phyloP scores from a whole-genome alignment of 2,888 invertebrate species.

The Cryptus armator region DNA sequence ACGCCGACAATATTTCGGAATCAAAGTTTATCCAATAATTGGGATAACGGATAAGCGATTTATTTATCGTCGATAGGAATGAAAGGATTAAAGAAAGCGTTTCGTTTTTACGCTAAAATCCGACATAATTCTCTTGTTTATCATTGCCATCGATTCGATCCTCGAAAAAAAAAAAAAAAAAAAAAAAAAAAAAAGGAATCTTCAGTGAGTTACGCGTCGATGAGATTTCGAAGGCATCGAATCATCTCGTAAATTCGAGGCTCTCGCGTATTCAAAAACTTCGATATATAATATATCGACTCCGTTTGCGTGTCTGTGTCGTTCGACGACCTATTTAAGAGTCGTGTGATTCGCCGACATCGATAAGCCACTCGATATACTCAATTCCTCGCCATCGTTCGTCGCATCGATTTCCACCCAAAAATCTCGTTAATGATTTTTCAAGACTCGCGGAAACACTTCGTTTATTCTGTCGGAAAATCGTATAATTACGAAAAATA shows the following conservation, averaged over 20 bases:
- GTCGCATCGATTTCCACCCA: constrained; percentile 43
- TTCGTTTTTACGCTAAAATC: not conserved
- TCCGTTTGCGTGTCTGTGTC: not conserved
- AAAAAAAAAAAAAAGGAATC: constrained; percentile 30
- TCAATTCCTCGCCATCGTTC: constrained; percentile 23
- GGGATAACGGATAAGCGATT: too few species aligned
- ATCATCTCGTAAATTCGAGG: constrained; percentile 49
- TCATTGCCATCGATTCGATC: constrained; percentile 22
- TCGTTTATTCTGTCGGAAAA: not conserved
- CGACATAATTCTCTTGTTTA: not conserved
- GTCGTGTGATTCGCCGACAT: constrained; percentile 45
- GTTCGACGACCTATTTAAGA: constrained; percentile 60
- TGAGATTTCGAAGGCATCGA: constrained; percentile 56
- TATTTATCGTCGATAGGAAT: not conserved
- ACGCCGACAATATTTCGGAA: too few species aligned
- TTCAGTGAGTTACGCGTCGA: constrained; percentile 48
- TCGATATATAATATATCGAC: constrained; percentile 36
- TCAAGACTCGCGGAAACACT: constrained; percentile 3
- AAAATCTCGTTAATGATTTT: constrained; percentile 31
- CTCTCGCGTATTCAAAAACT: constrained; percentile 4
- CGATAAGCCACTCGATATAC: constrained; percentile 41
- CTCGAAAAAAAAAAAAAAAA: constrained; percentile 4
- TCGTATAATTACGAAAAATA: not conserved
- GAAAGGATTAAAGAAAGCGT: not conserved
- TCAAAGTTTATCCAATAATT: too few species aligned